These are phyloP conservation scores for Hypsopygia costalis DNA, from an alignment of 2,888 invertebrate genomes.

Conservation along the genomic window DNA sequence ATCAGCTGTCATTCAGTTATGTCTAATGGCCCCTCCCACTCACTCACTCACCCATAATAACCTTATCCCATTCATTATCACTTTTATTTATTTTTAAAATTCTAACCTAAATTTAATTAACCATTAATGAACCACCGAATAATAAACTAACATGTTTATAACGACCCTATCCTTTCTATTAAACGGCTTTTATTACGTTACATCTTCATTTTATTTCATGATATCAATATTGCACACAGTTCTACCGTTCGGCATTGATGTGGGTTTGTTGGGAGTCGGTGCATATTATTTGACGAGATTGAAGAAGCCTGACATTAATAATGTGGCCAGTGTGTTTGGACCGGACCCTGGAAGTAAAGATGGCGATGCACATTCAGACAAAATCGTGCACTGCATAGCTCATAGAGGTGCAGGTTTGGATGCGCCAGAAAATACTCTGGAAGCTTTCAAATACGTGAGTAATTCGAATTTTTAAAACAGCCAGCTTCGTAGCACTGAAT, in stretches of 20 bases:
- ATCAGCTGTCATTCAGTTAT: too few species aligned
- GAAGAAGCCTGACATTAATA: conserved; percentile 55
- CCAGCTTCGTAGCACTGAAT: too few species aligned
- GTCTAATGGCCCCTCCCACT: conserved; percentile 44
- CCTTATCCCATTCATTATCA: conserved; percentile 30
- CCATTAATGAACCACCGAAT: conserved; percentile 48
- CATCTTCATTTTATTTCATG: conserved; percentile 39
- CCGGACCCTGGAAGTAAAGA: conserved; percentile 69
- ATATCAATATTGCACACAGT: conserved; percentile 56
- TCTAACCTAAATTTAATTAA: conserved; percentile 37
- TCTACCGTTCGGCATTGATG: conserved; percentile 60
- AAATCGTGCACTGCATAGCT: conserved; percentile 83
- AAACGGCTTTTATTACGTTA: conserved; percentile 42
- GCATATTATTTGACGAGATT: conserved; percentile 58
- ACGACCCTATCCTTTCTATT: conserved; percentile 39
- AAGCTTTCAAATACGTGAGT: conserved; percentile 85
- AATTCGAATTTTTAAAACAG: too few species aligned
- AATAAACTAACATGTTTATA: conserved; percentile 46
- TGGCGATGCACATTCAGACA: conserved; percentile 55
- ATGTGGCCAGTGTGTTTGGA: conserved; percentile 74
- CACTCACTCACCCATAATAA: background rate
- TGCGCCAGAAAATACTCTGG: conserved; percentile 90
- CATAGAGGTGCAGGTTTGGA: conserved; percentile 88
- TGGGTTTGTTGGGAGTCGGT: conserved; percentile 51
- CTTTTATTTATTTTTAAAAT: conserved; percentile 55